A percentile compares a stretch with the other conserved stretches of the same genome.
These are phyloP conservation scores for Coptodon rendalli DNA, from an alignment of 2,113 vertebrate species.

Conservation along the genomic window DNA sequence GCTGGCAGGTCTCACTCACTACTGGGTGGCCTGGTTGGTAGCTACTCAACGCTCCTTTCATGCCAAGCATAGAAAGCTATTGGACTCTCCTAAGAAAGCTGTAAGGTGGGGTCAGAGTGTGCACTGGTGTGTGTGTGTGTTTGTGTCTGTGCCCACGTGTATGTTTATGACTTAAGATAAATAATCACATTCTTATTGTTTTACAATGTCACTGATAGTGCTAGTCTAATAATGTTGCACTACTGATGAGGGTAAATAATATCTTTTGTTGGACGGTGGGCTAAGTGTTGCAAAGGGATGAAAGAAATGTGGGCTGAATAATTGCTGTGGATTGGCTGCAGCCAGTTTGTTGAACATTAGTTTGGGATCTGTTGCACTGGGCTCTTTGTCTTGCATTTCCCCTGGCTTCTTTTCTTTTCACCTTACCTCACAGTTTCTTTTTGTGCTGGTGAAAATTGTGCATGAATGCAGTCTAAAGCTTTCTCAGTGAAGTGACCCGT, in stretches of 20 bases:
- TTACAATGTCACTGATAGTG: neutral
- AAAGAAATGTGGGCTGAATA: constrained; percentile 25
- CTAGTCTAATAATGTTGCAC: neutral
- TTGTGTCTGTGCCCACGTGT: neutral
- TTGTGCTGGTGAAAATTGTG: constrained; percentile 48
- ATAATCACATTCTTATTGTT: neutral
- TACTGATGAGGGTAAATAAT: constrained; percentile 36
- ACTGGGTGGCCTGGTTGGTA: constrained; percentile 62
- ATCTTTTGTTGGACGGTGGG: neutral
- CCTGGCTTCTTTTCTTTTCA: constrained; percentile 42
- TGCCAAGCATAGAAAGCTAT: constrained; percentile 36
- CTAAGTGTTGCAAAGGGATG: constrained; percentile 3
- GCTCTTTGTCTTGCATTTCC: constrained; percentile 54
- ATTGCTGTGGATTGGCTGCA: constrained; percentile 31
- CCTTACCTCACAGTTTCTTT: constrained; percentile 38
- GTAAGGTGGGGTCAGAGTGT: neutral
- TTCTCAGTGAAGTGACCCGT: constrained; percentile 56
- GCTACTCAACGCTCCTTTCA: constrained; percentile 20
- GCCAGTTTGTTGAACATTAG: constrained; percentile 57
- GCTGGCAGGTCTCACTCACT: constrained; percentile 48
- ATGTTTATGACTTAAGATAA: neutral
- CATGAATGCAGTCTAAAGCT: constrained; percentile 50
- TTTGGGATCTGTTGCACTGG: constrained; percentile 43
- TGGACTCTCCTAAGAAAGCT: constrained; percentile 10
- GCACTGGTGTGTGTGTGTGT: neutral